These are phyloP conservation scores for Brotula barbata DNA, from an alignment of 2,797 vertebrate genomes.

Conservation along the genomic window DNA sequence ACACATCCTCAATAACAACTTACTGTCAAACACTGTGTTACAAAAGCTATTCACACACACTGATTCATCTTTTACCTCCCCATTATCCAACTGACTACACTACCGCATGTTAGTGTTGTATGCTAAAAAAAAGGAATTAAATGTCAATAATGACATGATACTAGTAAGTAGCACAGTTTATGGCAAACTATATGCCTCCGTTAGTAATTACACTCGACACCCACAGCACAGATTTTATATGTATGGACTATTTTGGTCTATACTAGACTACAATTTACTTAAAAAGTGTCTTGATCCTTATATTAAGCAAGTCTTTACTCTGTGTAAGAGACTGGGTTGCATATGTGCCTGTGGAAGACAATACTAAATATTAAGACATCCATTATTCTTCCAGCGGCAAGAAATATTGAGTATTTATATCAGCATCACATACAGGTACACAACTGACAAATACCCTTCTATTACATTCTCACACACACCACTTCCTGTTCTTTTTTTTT, in stretches of 20 bases:
- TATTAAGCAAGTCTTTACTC: neutral
- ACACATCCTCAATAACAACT: slow-evolving; percentile 46
- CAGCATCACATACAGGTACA: slow-evolving; percentile 9
- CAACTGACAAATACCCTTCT: slow-evolving; percentile 23
- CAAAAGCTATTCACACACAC: slow-evolving; percentile 57
- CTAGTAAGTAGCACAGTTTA: too few species aligned
- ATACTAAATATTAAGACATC: neutral
- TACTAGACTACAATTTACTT: too few species aligned
- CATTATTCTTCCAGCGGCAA: neutral
- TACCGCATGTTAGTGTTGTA: neutral
- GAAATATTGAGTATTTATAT: neutral
- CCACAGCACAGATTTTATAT: too few species aligned
- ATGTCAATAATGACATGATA: too few species aligned
- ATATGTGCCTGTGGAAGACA: neutral
- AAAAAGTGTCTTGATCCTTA: neutral
- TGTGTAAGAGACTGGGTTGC: neutral
- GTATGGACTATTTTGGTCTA: too few species aligned
- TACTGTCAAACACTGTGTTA: slow-evolving; percentile 37
- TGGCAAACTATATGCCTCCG: too few species aligned
- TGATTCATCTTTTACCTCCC: slow-evolving; percentile 47
- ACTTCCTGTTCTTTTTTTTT: slow-evolving; percentile 47
- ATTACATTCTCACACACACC: slow-evolving; percentile 29
- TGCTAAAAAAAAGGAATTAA: slow-evolving; percentile 4
- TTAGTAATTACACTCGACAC: too few species aligned
- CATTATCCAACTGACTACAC: slow-evolving; percentile 28